phyloP scores from a whole-genome alignment of 2,797 vertebrate species.

The Choloepus didactylus region DNA sequence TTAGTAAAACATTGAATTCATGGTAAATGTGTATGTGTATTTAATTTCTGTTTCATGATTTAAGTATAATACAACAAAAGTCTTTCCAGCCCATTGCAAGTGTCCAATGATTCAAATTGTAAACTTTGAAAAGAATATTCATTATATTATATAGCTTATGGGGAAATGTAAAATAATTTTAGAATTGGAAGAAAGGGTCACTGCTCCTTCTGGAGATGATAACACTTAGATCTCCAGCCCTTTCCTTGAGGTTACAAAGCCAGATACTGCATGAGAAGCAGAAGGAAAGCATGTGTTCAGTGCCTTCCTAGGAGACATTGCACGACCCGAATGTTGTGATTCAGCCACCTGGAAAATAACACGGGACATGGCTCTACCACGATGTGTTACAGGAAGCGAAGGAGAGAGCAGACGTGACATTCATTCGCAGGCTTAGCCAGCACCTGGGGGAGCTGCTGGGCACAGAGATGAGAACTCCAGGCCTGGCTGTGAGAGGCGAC shows the following conservation, averaged over 20 bases:
- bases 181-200: neutral
- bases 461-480: neutral
- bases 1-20: neutral
- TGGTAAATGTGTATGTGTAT: neutral
- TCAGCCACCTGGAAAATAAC: too few relatives aligned
- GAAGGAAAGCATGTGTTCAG: neutral
- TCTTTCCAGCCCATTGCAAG: neutral
- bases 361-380: neutral
- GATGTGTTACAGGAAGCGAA: neutral
- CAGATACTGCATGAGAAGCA: neutral
- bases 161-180: rapidly evolving
- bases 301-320: neutral
- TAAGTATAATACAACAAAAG: neutral
- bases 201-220: neutral
- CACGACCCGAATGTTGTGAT: rapidly evolving
- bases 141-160: rapidly evolving
- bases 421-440: rapidly evolving
- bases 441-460: neutral
- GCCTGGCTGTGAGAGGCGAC: too few relatives aligned
- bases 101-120: neutral
- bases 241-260: neutral
- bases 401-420: neutral
- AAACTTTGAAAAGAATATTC: neutral
- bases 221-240: too few relatives aligned
- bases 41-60: neutral